Evolutionary conservation across 2,888 invertebrate species (phyloP).

Genomic region (Aricia artaxerxes): DNA sequence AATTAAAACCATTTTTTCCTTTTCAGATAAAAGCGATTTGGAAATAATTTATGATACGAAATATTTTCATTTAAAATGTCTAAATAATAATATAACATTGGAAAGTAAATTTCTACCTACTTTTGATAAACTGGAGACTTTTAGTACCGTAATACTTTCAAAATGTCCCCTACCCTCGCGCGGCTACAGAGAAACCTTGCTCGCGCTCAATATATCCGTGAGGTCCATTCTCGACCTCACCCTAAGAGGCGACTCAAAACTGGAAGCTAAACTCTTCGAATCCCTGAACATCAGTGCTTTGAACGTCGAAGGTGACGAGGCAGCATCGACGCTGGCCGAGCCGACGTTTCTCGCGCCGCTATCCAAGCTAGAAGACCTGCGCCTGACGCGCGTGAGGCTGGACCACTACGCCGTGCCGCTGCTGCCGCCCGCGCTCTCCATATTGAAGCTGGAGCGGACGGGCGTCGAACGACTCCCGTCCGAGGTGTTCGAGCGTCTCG

Average conservation of each 20-base stretch:
- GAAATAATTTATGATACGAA: not conserved
- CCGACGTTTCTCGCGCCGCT: not conserved
- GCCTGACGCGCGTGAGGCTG: not conserved
- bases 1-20: not conserved
- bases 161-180: not conserved
- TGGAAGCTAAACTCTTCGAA: not conserved
- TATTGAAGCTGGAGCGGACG: not conserved
- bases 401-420: not conserved
- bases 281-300: not conserved
- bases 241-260: not conserved
- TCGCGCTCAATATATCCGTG: constrained; percentile 15
- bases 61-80: not conserved
- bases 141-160: not conserved
- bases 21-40: not conserved
- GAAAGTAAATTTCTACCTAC: constrained; percentile 8
- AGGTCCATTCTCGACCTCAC: not conserved
- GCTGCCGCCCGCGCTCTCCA: not conserved
- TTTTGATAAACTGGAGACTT: constrained; percentile 1
- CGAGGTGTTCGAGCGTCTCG: not conserved
- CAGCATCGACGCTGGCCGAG: not conserved
- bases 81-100: not conserved
- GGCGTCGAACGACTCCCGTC: not conserved
- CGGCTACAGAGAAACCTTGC: not conserved
- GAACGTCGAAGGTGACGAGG: not conserved
- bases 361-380: not conserved